Evolutionary conservation across 2,113 vertebrate species (phyloP).

Genomic region (Xyrauchen texanus): DNA sequence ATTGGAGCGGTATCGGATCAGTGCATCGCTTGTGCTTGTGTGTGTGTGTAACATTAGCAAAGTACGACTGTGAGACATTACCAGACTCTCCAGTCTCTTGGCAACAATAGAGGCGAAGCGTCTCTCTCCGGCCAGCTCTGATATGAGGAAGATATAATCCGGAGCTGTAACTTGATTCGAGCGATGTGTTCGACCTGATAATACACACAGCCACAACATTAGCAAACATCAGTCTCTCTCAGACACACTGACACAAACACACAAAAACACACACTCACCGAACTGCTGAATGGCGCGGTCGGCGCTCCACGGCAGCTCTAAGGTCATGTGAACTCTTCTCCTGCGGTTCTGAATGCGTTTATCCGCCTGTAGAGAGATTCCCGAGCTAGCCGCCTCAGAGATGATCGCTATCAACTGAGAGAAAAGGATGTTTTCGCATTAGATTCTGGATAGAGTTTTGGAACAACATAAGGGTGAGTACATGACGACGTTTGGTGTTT

Average conservation of each 20-base stretch:
- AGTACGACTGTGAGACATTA: conserved; percentile 61
- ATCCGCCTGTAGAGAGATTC: conserved; percentile 95
- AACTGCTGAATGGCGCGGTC: conserved; percentile 97
- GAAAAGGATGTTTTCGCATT: background rate
- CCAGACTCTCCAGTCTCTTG: conserved; percentile 94
- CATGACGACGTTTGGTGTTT: background rate
- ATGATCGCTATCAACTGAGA: conserved; percentile 92
- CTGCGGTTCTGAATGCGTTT: conserved; percentile 89
- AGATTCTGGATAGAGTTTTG: too few species aligned
- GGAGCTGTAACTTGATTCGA: conserved; percentile 97
- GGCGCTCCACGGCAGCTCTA: conserved; percentile 97
- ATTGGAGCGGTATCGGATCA: too few species aligned
- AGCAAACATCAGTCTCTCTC: background rate
- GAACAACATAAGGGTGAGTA: too few species aligned
- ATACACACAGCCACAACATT: conserved; percentile 9
- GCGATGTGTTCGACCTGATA: conserved; percentile 89
- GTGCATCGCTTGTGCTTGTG: too few species aligned
- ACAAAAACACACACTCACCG: conserved; percentile 70
- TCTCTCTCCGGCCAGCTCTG: conserved; percentile 91
- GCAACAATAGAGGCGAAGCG: conserved; percentile 98
- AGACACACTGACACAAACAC: background rate
- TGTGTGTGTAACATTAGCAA: too few species aligned
- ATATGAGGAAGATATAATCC: conserved; percentile 97
- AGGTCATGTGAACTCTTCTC: conserved; percentile 93
- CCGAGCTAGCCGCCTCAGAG: conserved; percentile 96